A percentile compares a stretch with the other conserved stretches of the same genome.
These are phyloP conservation scores for Phorcus lineatus DNA, from an alignment of 2,888 invertebrate species.

Conservation along the genomic window DNA sequence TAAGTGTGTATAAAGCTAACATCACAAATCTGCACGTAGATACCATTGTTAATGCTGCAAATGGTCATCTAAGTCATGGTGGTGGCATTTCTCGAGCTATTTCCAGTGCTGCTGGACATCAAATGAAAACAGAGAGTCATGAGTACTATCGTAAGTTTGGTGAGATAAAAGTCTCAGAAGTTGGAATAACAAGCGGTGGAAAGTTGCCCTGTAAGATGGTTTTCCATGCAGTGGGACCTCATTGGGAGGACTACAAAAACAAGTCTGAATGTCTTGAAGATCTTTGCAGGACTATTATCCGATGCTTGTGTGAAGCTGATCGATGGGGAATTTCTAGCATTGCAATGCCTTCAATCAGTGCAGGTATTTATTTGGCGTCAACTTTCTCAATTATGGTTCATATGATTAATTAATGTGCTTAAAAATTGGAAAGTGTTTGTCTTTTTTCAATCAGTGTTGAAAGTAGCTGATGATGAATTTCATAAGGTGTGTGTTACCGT, in stretches of 20 bases:
- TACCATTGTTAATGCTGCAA: constrained; percentile 61
- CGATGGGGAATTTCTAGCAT: constrained; percentile 27
- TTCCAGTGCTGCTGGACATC: constrained; percentile 40
- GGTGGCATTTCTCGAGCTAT: constrained; percentile 58
- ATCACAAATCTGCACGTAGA: constrained; percentile 49
- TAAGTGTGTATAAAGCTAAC: constrained; percentile 39
- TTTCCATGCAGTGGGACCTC: constrained; percentile 48
- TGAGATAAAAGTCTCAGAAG: background rate
- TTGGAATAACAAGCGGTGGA: constrained; percentile 41
- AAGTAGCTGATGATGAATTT: no score
- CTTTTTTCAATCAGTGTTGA: no score
- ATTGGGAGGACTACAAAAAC: constrained; percentile 42
- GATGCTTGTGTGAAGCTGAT: constrained; percentile 39
- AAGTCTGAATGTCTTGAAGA: constrained; percentile 44
- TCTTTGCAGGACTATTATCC: constrained; percentile 41
- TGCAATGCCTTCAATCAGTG: constrained; percentile 51
- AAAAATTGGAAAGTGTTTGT: no score
- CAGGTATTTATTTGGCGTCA: constrained; percentile 35
- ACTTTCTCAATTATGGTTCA: no score
- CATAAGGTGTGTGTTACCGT: no score
- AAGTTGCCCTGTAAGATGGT: constrained; percentile 32
- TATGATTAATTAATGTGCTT: no score
- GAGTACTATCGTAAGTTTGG: background rate
- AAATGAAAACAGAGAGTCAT: background rate
- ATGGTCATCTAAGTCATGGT: constrained; percentile 51